phyloP scores from a whole-genome alignment of 2,888 invertebrate genomes.

The Cacoxenus indagator region DNA sequence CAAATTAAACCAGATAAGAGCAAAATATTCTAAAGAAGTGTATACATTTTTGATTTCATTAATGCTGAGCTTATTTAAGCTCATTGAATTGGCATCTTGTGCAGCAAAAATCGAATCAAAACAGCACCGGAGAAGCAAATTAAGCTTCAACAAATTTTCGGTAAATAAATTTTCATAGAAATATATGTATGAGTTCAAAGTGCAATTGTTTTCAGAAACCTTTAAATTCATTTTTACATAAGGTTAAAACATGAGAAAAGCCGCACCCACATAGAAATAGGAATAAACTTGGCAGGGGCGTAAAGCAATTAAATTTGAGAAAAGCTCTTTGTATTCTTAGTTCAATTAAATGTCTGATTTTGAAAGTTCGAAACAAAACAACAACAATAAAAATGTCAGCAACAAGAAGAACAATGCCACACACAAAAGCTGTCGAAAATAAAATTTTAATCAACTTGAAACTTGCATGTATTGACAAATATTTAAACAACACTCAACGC shows the following conservation, averaged over 20 bases:
- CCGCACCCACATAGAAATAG: background rate
- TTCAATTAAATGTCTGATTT: background rate
- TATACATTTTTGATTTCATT: slow-evolving; percentile 1
- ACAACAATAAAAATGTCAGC: background rate
- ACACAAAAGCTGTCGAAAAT: background rate
- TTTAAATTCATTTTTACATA: background rate
- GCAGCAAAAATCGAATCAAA: background rate
- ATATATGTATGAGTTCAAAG: slow-evolving; percentile 15
- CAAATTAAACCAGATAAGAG: too few species aligned
- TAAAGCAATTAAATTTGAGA: slow-evolving; percentile 1
- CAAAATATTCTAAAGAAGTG: background rate
- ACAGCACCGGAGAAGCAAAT: too few species aligned
- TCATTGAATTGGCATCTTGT: too few species aligned
- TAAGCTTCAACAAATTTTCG: slow-evolving; percentile 3
- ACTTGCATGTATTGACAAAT: slow-evolving; percentile 4
- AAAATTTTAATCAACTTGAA: slow-evolving; percentile 7
- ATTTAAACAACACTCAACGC: background rate
- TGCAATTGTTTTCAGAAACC: slow-evolving; percentile 4
- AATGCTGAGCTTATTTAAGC: background rate
- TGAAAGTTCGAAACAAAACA: slow-evolving; percentile 13
- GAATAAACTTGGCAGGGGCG: background rate
- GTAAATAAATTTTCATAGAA: slow-evolving; percentile 27
- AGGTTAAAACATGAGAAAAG: background rate
- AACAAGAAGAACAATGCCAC: background rate
- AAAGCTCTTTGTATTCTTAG: background rate